Evolutionary conservation across 2,888 invertebrate genomes (phyloP).

Genomic region (Belgica antarctica): DNA sequence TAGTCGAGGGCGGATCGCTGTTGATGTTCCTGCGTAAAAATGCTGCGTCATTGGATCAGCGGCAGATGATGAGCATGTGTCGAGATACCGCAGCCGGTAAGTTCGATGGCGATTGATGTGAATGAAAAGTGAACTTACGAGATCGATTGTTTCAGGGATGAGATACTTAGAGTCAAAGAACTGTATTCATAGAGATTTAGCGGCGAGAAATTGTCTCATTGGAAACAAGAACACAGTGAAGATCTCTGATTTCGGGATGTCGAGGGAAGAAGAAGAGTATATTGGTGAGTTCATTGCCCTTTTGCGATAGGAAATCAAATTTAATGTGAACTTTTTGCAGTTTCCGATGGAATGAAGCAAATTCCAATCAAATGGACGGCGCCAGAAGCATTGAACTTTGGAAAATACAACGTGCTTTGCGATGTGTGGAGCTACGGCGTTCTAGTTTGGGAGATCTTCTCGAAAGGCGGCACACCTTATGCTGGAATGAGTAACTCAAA

Average conservation of each 20-base stretch:
- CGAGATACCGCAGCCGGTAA: slow-evolving; percentile 84
- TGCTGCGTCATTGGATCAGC: slow-evolving; percentile 63
- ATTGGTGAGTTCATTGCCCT: slow-evolving; percentile 59
- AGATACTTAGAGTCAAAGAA: slow-evolving; percentile 91
- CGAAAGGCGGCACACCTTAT: slow-evolving; percentile 89
- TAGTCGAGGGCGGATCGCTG: slow-evolving; percentile 89
- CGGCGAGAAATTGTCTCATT: slow-evolving; percentile 81
- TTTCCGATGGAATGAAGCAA: slow-evolving; percentile 97
- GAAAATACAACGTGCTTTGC: slow-evolving; percentile 92
- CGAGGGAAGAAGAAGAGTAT: slow-evolving; percentile 93
- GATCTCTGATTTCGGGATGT: slow-evolving; percentile 98
- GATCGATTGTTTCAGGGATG: slow-evolving; percentile 61
- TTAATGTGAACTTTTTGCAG: slow-evolving; percentile 52
- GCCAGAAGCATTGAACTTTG: slow-evolving; percentile 93
- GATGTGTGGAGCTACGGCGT: slow-evolving; percentile 98
- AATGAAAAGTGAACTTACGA: too few species aligned
- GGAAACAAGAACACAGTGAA: slow-evolving; percentile 84
- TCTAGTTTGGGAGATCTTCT: slow-evolving; percentile 95
- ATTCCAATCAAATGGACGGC: slow-evolving; percentile 99
- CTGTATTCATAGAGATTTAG: slow-evolving; percentile 94
- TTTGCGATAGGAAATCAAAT: background rate
- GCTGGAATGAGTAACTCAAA: slow-evolving; percentile 91
- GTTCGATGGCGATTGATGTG: slow-evolving; percentile 9
- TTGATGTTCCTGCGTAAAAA: slow-evolving; percentile 83
- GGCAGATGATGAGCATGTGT: slow-evolving; percentile 82